These are phyloP conservation scores for Gymnogyps californianus DNA, from an alignment of 2,113 vertebrate genomes.

Conservation along the genomic window DNA sequence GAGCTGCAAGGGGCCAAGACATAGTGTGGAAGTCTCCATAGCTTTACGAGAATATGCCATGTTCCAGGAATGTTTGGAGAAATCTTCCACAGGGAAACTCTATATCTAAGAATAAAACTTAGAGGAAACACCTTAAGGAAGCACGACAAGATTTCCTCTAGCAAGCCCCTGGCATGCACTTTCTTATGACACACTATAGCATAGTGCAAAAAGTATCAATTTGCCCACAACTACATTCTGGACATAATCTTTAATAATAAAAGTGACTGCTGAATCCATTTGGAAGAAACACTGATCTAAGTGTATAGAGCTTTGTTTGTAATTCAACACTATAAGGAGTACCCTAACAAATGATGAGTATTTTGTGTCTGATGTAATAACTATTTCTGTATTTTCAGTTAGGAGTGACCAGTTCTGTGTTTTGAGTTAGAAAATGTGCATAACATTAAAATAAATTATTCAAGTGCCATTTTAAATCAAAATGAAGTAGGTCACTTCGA, in stretches of 20 bases:
- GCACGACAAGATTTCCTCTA: not conserved
- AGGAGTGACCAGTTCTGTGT: not conserved
- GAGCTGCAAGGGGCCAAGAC: not conserved
- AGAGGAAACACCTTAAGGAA: not conserved
- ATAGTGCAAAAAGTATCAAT: not conserved
- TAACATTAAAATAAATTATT: conserved; percentile 25
- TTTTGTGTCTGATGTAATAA: not conserved
- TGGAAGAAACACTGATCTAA: not conserved
- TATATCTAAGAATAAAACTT: not conserved
- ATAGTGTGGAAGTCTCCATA: not conserved
- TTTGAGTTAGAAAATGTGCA: conserved; percentile 37
- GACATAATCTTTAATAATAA: not conserved
- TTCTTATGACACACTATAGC: not conserved
- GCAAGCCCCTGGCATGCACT: not conserved
- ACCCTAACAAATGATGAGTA: not conserved
- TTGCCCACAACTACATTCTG: not conserved
- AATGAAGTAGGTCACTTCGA: conserved; percentile 43
- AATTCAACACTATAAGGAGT: not conserved
- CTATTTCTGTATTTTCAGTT: not conserved
- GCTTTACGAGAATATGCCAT: not conserved
- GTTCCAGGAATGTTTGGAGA: not conserved
- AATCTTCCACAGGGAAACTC: not conserved
- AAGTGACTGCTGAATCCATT: not conserved
- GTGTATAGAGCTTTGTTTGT: not conserved
- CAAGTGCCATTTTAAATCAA: conserved; percentile 34